Conservation (phyloP, 2,113 vertebrate species). For the Scomber japonicus region DNA sequence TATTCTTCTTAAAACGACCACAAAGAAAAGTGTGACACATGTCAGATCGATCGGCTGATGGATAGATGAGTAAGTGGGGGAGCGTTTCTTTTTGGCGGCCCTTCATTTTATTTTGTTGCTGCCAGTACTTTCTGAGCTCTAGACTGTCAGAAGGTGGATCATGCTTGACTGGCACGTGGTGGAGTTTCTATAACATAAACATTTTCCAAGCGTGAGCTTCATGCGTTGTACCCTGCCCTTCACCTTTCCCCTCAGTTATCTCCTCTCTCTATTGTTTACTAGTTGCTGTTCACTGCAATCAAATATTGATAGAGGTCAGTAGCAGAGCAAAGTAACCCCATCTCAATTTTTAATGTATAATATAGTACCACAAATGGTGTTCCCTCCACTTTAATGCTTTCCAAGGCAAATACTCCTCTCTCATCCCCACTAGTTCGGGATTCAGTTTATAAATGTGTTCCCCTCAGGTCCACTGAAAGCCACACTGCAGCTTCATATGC, state of each 20-base stretch:
- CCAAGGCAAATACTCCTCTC: conserved; percentile 58
- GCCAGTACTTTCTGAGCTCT: conserved; percentile 17
- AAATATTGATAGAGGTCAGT: conserved; percentile 80
- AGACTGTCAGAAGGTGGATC: conserved; percentile 22
- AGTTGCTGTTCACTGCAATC: conserved; percentile 69
- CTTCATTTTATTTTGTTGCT: conserved; percentile 11
- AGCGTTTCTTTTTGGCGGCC: conserved; percentile 6
- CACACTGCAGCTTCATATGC: conserved; percentile 65
- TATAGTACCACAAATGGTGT: conserved; percentile 71
- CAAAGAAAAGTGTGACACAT: conserved; percentile 21
- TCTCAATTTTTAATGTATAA: conserved; percentile 83
- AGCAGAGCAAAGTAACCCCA: conserved; percentile 66
- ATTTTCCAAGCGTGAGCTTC: conserved; percentile 17
- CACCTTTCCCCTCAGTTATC: conserved; percentile 46
- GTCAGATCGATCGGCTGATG: conserved; percentile 24
- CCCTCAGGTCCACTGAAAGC: conserved; percentile 71
- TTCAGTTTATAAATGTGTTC: conserved; percentile 71
- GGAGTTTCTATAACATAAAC: not conserved
- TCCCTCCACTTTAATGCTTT: conserved; percentile 62
- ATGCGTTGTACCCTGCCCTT: conserved; percentile 41
- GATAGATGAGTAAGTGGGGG: not conserved
- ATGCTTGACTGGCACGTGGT: not conserved
- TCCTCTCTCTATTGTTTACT: conserved; percentile 72
- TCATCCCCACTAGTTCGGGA: conserved; percentile 46
- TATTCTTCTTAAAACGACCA: conserved; percentile 23